Evolutionary conservation across 2,797 vertebrate genomes (phyloP).

Genomic region (Spheniscus humboldti): DNA sequence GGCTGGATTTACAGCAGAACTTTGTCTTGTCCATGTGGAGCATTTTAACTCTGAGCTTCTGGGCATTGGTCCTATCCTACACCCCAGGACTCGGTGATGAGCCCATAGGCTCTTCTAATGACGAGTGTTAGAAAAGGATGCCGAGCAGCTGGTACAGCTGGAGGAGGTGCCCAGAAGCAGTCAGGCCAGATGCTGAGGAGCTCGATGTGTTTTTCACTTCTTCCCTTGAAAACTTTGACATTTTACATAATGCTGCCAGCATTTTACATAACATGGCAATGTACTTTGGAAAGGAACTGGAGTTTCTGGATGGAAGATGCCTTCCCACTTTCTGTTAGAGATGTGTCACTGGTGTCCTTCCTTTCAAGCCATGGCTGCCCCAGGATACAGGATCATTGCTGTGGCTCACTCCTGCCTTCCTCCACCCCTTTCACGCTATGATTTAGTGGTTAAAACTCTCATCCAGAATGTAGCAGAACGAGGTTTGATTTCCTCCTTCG

Average conservation of each 20-base stretch:
- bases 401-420: background rate
- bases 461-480: conserved; percentile 4
- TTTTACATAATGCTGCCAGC: background rate
- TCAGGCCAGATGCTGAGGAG: background rate
- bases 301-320: background rate
- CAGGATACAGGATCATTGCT: rapidly evolving
- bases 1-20: background rate
- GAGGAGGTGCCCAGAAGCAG: background rate
- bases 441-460: background rate
- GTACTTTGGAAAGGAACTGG: background rate
- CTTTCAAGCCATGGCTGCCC: rapidly evolving
- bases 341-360: background rate
- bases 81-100: background rate
- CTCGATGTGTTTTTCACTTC: background rate
- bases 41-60: background rate
- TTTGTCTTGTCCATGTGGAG: background rate
- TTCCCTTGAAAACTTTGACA: background rate
- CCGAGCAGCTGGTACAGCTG: rapidly evolving
- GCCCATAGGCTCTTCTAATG: background rate
- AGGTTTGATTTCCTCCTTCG: background rate
- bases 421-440: background rate
- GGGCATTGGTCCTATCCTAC: background rate
- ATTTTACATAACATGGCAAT: rapidly evolving
- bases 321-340: background rate
- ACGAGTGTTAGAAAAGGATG: background rate